phyloP scores from a whole-genome alignment of 2,888 invertebrate species.

The Linyphia triangularis region DNA sequence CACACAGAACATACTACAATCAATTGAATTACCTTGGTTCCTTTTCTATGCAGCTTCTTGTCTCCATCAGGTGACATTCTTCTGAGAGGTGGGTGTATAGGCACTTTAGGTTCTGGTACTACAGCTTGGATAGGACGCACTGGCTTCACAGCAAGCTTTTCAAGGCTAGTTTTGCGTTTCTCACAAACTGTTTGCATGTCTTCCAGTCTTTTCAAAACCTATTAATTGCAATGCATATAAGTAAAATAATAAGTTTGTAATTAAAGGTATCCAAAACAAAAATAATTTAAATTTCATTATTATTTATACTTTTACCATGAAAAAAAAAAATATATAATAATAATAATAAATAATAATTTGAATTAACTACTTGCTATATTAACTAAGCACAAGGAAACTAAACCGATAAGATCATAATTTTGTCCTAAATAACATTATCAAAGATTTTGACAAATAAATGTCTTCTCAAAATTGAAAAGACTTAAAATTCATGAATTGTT shows the following conservation, averaged over 20 bases:
- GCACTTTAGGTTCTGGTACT: conserved; percentile 85
- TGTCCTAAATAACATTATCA: too few relatives aligned
- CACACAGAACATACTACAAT: background rate
- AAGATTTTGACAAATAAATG: too few relatives aligned
- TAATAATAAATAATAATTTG: too few relatives aligned
- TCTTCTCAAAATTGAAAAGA: too few relatives aligned
- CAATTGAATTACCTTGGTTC: conserved; percentile 64
- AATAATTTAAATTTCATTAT: too few relatives aligned
- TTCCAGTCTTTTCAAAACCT: conserved; percentile 95
- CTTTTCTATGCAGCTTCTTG: conserved; percentile 74
- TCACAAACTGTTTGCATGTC: conserved; percentile 96
- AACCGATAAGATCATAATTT: too few relatives aligned
- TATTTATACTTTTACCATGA: background rate
- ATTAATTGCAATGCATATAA: background rate
- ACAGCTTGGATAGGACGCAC: conserved; percentile 87
- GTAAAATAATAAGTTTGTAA: background rate
- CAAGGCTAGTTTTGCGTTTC: conserved; percentile 83
- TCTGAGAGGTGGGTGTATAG: conserved; percentile 68
- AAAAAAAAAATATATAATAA: too few relatives aligned
- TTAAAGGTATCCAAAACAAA: background rate
- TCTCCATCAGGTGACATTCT: conserved; percentile 78
- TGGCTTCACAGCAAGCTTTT: conserved; percentile 78
- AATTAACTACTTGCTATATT: too few relatives aligned
- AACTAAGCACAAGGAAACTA: too few relatives aligned
- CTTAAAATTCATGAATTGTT: too few relatives aligned